Evolutionary conservation across 2,797 vertebrate species (phyloP), one percentile per base, ranked within the genome.

Genomic region (Eulemur albifrons): DNA sequence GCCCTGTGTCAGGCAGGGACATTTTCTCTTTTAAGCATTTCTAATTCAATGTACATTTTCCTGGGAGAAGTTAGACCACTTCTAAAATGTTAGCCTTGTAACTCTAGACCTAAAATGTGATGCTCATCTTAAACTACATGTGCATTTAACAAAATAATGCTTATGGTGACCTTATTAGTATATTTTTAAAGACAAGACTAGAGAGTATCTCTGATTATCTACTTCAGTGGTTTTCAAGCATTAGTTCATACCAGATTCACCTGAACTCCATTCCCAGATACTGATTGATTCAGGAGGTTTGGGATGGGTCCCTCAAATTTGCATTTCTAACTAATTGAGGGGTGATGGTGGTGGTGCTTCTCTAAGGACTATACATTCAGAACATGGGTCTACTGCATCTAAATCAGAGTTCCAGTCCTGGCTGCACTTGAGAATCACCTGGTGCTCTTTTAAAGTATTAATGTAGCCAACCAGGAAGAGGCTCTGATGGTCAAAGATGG

Each of bases 31-130:
- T 48, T 6, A 35, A 50, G 3, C 8, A 15, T 81, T 89, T 83
- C 75, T 57, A 70, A 95, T 83, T 76, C 25, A 75, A 7, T 43
- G 4, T 57, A 67, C 40, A 40, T 35, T 84, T 10, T 10, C 32
- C 54, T 75, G 14, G 54, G 43, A 95, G 83, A 76, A 94, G 86
- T 82, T 12, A 57, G 83, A 45, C n/a, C 50, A 61, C 57, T 93
- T 92, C 3, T 12, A 69, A 91, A 92, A 30, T 57, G 38, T 67
- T 82, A 85, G 35, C 20, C 79, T 77, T 79, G 45, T 27, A 93
- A 61, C 12, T 25, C 57, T 77, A 18, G 12, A 89, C 3, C 27
- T 75, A 67, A 67, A 87, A 90, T 21, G 18, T 32, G 61, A 84
- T 45, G 13, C n/a, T 86, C 12, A 48, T 83, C 50, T 75, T 94